Conservation (phyloP, 2,888 invertebrate genomes). For the Sympetrum striolatum region DNA sequence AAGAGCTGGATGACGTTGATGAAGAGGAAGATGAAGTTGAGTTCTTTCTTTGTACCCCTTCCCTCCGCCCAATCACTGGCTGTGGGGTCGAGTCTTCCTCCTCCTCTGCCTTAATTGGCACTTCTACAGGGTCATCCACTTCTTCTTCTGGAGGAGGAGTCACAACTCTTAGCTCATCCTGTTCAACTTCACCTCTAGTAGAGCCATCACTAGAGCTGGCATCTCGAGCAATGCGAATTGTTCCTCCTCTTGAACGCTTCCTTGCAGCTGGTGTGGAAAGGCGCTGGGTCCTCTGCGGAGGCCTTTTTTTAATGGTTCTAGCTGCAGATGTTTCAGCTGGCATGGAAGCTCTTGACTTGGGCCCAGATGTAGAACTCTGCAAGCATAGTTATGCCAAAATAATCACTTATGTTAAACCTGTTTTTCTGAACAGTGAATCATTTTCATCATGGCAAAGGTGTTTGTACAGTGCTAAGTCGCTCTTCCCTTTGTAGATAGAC, state of each 20-base stretch:
- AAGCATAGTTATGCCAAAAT: neutral
- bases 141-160: constrained; percentile 13
- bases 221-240: neutral
- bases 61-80: neutral
- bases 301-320: neutral
- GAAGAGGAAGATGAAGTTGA: constrained; percentile 13
- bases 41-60: constrained; percentile 12
- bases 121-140: neutral
- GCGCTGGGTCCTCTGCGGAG: constrained; percentile 4
- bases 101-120: neutral
- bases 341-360: neutral
- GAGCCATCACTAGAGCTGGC: constrained; percentile 27
- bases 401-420: no score
- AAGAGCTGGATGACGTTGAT: constrained; percentile 21
- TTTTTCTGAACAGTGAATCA: no score
- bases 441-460: no score
- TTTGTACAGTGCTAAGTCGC: neutral
- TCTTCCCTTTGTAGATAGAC: neutral
- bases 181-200: neutral
- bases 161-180: neutral
- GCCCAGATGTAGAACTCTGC: neutral
- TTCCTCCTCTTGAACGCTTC: constrained; percentile 8
- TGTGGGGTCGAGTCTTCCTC: neutral
- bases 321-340: neutral
- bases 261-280: neutral